Conservation (phyloP, 2,888 invertebrate genomes). For the Punctoribates punctum region DNA sequence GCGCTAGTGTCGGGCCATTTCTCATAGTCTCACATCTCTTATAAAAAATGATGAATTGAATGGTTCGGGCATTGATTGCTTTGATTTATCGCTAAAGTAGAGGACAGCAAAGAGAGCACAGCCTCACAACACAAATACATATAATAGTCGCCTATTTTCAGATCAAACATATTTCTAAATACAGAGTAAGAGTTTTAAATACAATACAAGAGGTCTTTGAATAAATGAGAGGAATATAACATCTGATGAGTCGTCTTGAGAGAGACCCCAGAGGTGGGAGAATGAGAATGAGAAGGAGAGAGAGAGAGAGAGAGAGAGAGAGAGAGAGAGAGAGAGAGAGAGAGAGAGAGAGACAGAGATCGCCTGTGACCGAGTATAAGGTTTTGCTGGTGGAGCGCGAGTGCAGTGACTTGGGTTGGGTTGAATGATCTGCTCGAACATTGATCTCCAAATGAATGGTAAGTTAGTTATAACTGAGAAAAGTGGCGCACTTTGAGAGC, state of each 20-base stretch:
- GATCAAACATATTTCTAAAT: not conserved
- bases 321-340: not conserved
- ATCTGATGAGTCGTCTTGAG: no score
- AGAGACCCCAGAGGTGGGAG: no score
- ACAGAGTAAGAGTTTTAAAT: not conserved
- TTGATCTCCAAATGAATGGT: conserved; percentile 19
- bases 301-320: not conserved
- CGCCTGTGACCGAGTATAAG: not conserved
- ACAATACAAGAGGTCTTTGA: not conserved
- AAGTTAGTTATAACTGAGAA: conserved; percentile 7
- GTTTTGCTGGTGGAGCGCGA: not conserved
- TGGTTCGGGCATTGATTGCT: not conserved
- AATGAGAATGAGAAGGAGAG: not conserved
- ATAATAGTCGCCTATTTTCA: not conserved
- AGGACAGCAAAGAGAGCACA: not conserved
- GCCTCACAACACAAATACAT: not conserved
- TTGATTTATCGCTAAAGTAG: not conserved
- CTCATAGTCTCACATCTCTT: conserved; percentile 21
- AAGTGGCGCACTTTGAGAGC: conserved; percentile 20
- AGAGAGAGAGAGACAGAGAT: not conserved
- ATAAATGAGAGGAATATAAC: no score
- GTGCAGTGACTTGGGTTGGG: conserved; percentile 10
- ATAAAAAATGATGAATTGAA: conserved; percentile 29
- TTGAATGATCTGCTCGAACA: conserved; percentile 17
- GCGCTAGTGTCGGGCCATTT: not conserved